Conservation (phyloP, 2,797 vertebrate genomes). For the Mallotus villosus region DNA sequence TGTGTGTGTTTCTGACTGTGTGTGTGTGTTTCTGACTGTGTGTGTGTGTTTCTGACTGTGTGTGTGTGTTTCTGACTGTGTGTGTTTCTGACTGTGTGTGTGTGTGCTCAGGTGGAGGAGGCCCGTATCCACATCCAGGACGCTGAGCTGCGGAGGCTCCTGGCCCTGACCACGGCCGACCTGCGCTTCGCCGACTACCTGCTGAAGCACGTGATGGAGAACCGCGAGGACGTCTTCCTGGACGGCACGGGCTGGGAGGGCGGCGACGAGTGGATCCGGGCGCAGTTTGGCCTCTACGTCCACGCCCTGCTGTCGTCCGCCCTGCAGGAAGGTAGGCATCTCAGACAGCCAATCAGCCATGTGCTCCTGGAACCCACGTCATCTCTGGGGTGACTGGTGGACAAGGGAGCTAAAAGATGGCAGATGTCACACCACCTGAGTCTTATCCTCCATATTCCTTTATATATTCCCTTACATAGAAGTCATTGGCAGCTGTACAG, state of each 20-base stretch:
- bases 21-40: conserved; percentile 9
- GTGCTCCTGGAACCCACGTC: too few relatives aligned
- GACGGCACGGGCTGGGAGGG: conserved; percentile 99
- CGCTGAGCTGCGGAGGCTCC: conserved; percentile 85
- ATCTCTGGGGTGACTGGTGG: too few relatives aligned
- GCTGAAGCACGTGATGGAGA: conserved; percentile 93
- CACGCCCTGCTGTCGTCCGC: conserved; percentile 88
- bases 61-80: not conserved
- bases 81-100: not conserved
- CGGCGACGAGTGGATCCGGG: conserved; percentile 97
- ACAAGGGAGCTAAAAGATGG: too few relatives aligned
- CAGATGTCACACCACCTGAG: too few relatives aligned
- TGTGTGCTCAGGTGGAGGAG: conserved; percentile 84
- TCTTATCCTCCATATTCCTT: too few relatives aligned
- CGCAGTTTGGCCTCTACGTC: conserved; percentile 92
- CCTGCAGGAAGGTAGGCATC: conserved; percentile 80
- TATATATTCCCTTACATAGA: not conserved
- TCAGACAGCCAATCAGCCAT: not conserved
- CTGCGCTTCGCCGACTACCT: conserved; percentile 93
- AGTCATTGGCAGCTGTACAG: too few relatives aligned
- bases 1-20: conserved; percentile 1
- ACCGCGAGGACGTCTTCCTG: conserved; percentile 93
- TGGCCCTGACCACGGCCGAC: conserved; percentile 91
- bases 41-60: not conserved
- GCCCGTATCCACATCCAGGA: conserved; percentile 88